Conservation (phyloP, 2,113 vertebrate genomes). For the Pongo pygmaeus region DNA sequence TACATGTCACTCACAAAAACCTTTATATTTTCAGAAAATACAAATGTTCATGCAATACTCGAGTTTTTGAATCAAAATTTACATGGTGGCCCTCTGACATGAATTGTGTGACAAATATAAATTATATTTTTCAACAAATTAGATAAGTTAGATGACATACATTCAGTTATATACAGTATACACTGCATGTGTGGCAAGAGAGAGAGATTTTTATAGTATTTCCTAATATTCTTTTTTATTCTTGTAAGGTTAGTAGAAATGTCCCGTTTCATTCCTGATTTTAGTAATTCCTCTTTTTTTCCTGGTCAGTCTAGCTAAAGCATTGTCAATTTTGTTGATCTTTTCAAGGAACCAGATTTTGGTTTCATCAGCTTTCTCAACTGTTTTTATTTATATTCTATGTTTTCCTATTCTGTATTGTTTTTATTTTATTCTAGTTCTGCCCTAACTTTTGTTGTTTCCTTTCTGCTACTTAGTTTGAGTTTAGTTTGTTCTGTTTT, state of each 20-base stretch:
- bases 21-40: slow-evolving; percentile 23
- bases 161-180: neutral
- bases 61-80: slow-evolving; percentile 18
- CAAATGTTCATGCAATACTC: neutral
- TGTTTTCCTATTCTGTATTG: neutral
- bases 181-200: neutral
- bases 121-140: neutral
- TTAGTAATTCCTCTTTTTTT: neutral
- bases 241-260: neutral
- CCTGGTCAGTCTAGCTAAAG: neutral
- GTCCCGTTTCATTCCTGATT: neutral
- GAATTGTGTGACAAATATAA: neutral
- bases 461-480: neutral
- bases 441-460: neutral
- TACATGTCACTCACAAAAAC: neutral
- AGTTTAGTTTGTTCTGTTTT: neutral
- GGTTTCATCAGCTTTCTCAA: neutral
- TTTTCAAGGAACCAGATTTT: slow-evolving; percentile 25
- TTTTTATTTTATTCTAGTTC: neutral
- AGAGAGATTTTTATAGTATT: neutral
- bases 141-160: neutral
- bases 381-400: neutral
- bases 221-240: neutral
- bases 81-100: neutral
- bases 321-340: neutral